A percentile compares a stretch with the other conserved stretches of the same genome.
Evolutionary conservation across 2,888 invertebrate species (phyloP).

Genomic region (Lepas anatifera): DNA sequence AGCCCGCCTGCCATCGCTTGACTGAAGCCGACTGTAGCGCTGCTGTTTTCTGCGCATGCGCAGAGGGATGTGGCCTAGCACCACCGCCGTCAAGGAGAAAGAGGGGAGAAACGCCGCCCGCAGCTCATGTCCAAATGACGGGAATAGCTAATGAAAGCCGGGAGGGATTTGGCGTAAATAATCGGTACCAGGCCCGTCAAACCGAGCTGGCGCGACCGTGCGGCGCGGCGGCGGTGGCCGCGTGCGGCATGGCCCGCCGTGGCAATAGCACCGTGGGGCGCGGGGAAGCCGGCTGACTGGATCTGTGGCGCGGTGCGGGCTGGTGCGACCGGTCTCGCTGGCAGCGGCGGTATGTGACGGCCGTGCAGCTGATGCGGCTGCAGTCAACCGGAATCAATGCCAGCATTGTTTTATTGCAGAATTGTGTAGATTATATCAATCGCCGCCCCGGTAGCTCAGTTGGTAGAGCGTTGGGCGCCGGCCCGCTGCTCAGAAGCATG

Average conservation of each 20-base stretch:
- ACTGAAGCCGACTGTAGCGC: background rate
- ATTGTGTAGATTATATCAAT: too few species aligned
- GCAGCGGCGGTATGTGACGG: background rate
- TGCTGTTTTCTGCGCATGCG: background rate
- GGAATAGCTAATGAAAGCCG: conserved; percentile 17
- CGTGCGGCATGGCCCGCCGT: too few species aligned
- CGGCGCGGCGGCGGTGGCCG: conserved; percentile 15
- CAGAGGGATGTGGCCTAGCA: background rate
- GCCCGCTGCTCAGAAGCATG: too few species aligned
- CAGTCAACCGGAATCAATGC: background rate
- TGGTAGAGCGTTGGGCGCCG: too few species aligned
- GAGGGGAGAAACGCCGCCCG: conserved; percentile 22
- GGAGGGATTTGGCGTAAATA: conserved; percentile 9
- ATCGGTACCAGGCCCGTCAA: conserved; percentile 12
- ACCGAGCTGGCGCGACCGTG: background rate
- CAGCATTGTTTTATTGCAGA: too few species aligned
- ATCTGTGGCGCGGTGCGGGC: too few species aligned
- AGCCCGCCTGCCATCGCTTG: background rate
- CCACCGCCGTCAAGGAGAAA: background rate
- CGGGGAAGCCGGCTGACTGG: too few species aligned
- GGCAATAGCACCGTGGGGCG: too few species aligned
- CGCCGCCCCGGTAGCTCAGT: too few species aligned
- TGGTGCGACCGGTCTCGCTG: too few species aligned
- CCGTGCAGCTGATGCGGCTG: background rate
- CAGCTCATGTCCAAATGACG: conserved; percentile 19